phyloP scores from a whole-genome alignment of 2,113 vertebrate species.

The Corythornis vintsioides region DNA sequence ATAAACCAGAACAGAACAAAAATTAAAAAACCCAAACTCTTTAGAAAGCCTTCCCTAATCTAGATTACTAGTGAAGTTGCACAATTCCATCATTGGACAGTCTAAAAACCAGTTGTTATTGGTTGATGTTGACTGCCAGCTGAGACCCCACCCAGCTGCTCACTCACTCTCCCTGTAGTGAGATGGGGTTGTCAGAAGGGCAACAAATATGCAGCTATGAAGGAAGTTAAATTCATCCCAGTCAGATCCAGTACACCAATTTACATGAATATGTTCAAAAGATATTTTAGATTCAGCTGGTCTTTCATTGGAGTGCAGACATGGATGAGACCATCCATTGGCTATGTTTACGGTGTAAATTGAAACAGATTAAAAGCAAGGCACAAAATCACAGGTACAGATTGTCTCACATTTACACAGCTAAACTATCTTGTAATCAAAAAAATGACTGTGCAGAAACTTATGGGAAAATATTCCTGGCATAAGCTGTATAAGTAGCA shows the following conservation, averaged over 20 bases:
- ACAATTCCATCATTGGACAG: neutral
- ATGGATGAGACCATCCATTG: neutral
- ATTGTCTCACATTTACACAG: neutral
- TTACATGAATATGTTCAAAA: neutral
- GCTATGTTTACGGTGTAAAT: neutral
- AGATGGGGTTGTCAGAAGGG: neutral
- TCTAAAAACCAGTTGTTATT: neutral
- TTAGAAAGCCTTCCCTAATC: neutral
- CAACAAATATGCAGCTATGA: accelerated
- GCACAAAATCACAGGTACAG: neutral
- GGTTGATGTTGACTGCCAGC: neutral
- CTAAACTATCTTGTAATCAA: neutral
- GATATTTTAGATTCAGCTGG: neutral
- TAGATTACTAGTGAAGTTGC: neutral
- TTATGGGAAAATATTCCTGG: neutral
- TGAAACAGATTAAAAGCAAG: neutral
- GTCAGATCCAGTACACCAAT: neutral
- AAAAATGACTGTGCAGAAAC: neutral
- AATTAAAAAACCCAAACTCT: neutral
- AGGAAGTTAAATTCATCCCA: neutral
- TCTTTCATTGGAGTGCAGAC: neutral
- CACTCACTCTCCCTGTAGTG: neutral
- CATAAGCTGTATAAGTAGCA: neutral
- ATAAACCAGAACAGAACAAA: too few species aligned
- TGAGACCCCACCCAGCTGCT: neutral